phyloP scores from a whole-genome alignment of 2,797 vertebrate genomes.

The Danio tinwini region DNA sequence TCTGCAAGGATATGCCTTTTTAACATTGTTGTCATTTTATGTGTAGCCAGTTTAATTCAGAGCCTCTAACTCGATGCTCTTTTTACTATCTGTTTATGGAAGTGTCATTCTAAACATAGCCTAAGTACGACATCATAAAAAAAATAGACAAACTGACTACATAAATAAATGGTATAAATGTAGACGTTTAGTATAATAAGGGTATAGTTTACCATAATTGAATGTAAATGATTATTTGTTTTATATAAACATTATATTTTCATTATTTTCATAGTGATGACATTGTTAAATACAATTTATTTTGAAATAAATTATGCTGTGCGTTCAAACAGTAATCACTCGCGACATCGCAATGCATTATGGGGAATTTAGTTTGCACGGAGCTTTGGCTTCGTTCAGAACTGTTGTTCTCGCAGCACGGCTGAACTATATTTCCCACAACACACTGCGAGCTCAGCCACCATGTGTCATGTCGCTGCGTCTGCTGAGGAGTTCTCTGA shows the following conservation, averaged over 20 bases:
- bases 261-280: too few relatives aligned
- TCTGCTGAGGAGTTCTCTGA: constrained; percentile 27
- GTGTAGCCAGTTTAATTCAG: not conserved
- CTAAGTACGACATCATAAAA: not conserved
- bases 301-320: too few relatives aligned
- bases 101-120: not conserved
- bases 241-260: too few relatives aligned
- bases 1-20: not conserved
- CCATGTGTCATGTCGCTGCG: constrained; percentile 28
- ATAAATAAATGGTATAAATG: too few relatives aligned
- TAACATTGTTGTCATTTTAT: not conserved
- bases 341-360: not conserved
- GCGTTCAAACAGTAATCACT: not conserved
- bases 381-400: too few relatives aligned
- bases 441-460: not conserved
- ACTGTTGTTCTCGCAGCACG: not conserved
- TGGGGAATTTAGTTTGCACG: constrained; percentile 55
- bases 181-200: too few relatives aligned
- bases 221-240: not conserved
- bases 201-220: not conserved
- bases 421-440: constrained; percentile 58
- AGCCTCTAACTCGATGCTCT: not conserved
- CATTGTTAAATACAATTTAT: too few relatives aligned
- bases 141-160: not conserved
- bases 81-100: not conserved